Evolutionary conservation across 2,797 vertebrate species (phyloP).

Genomic region (Propithecus deckenii): DNA sequence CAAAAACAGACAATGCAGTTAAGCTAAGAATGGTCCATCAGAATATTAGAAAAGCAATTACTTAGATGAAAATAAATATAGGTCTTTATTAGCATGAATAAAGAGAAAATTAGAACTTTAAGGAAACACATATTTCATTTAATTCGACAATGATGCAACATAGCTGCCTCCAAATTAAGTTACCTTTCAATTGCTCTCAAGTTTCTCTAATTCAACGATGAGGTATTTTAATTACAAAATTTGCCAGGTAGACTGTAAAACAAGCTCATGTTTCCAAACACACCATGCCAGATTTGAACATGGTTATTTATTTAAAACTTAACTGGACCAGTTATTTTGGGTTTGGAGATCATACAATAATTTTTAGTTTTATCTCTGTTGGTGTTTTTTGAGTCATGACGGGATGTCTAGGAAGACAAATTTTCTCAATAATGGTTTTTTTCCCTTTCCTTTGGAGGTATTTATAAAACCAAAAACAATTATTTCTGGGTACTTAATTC

Average conservation of each 20-base stretch:
- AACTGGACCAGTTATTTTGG: constrained; percentile 80
- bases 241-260: constrained; percentile 62
- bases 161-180: constrained; percentile 69
- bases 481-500: constrained; percentile 75
- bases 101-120: constrained; percentile 54
- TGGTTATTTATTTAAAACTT: constrained; percentile 80
- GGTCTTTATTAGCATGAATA: constrained; percentile 82
- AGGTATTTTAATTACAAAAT: constrained; percentile 70
- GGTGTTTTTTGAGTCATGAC: constrained; percentile 74
- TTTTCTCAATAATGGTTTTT: constrained; percentile 63
- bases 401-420: constrained; percentile 73
- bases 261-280: constrained; percentile 74
- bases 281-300: constrained; percentile 78
- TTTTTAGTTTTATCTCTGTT: constrained; percentile 82
- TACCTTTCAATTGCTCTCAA: constrained; percentile 70
- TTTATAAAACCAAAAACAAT: constrained; percentile 76
- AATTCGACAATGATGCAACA: constrained; percentile 72
- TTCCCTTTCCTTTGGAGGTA: constrained; percentile 67
- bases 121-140: constrained; percentile 67
- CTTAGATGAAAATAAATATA: constrained; percentile 87
- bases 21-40: constrained; percentile 87
- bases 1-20: constrained; percentile 81
- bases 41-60: constrained; percentile 89
- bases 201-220: constrained; percentile 63
- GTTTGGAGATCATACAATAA: constrained; percentile 79